These are phyloP conservation scores for Enteromius paludinosus DNA, from an alignment of 2,797 vertebrate genomes.

Conservation along the genomic window DNA sequence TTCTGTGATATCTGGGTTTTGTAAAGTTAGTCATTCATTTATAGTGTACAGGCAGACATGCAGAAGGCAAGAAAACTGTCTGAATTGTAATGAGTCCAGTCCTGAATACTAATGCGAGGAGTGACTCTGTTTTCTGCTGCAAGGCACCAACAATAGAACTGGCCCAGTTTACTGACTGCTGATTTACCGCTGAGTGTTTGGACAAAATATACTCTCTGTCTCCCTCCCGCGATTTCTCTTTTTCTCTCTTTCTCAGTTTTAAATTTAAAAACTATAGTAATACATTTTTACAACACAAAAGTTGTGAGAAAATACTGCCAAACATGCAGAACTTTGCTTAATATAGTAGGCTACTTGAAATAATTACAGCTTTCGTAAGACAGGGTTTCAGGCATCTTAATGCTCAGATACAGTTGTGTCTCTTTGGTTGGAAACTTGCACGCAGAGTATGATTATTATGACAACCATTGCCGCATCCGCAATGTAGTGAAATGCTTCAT, in stretches of 20 bases:
- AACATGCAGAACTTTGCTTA: not conserved
- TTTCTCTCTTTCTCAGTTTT: slow-evolving; percentile 18
- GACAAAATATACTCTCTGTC: slow-evolving; percentile 33
- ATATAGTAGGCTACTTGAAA: not conserved
- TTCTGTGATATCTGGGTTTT: slow-evolving; percentile 12
- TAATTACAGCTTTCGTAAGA: slow-evolving; percentile 10
- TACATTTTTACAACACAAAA: not conserved
- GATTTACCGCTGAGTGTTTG: slow-evolving; percentile 34
- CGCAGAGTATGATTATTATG: not conserved
- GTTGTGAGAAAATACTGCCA: slow-evolving; percentile 4
- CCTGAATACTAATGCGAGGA: slow-evolving; percentile 72
- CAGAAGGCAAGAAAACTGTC: slow-evolving; percentile 65
- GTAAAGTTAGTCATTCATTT: slow-evolving; percentile 53
- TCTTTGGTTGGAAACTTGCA: slow-evolving; percentile 15
- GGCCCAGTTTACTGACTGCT: slow-evolving; percentile 45
- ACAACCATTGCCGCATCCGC: not conserved
- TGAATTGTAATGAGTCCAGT: slow-evolving; percentile 72
- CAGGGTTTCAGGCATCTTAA: slow-evolving; percentile 18
- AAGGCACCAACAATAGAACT: slow-evolving; percentile 38
- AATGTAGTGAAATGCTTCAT: slow-evolving; percentile 19
- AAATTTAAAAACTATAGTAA: not conserved
- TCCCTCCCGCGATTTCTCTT: not conserved
- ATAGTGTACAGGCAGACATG: slow-evolving; percentile 50
- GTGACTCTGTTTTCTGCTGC: slow-evolving; percentile 43
- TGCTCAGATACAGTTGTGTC: not conserved